phyloP scores from a whole-genome alignment of 2,797 vertebrate species.

The Coregonus ussuriensis region DNA sequence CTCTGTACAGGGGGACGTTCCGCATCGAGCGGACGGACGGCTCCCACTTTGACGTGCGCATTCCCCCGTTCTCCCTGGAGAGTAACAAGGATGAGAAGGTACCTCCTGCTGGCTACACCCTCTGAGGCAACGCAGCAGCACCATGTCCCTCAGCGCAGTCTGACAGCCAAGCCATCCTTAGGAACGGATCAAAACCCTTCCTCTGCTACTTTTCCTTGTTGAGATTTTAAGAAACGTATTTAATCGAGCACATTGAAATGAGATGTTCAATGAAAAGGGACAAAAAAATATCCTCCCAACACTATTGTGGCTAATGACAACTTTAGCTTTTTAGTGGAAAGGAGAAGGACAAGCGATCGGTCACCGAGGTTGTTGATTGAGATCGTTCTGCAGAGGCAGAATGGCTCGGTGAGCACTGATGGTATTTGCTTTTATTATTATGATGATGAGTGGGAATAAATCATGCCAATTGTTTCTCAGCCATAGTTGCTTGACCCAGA shows the following conservation, averaged over 20 bases:
- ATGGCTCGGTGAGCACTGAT: background rate
- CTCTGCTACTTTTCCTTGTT: background rate
- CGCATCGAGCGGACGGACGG: constrained; percentile 95
- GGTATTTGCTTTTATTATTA: background rate
- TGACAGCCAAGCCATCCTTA: constrained; percentile 1
- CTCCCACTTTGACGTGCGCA: constrained; percentile 96
- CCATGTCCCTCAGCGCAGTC: background rate
- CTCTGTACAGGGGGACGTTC: constrained; percentile 89
- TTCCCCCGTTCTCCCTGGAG: constrained; percentile 97
- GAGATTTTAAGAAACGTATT: background rate
- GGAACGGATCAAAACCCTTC: constrained; percentile 8
- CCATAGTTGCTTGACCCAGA: background rate
- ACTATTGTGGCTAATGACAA: background rate
- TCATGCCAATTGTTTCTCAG: background rate
- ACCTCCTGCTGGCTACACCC: constrained; percentile 76
- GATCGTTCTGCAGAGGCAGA: background rate
- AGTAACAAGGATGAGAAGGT: constrained; percentile 87
- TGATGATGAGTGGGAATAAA: background rate
- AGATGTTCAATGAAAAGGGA: background rate
- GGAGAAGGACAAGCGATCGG: background rate
- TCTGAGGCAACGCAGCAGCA: background rate
- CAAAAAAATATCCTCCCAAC: background rate
- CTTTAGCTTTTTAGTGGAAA: background rate
- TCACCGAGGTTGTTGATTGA: background rate
- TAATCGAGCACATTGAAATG: background rate